Evolutionary conservation across 2,797 vertebrate species (phyloP).

Genomic region (Megalops cyprinoides): DNA sequence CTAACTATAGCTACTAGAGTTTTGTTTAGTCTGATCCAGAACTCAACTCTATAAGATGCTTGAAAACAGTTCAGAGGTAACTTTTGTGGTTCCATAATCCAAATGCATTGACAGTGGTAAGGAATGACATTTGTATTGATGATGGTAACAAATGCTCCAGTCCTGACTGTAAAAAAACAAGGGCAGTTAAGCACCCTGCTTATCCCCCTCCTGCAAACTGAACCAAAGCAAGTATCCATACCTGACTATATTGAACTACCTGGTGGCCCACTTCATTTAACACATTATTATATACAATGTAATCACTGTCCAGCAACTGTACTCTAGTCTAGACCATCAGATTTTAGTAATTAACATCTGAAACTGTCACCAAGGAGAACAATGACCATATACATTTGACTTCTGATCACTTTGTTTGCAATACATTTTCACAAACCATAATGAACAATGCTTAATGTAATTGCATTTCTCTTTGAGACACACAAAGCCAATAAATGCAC

Average conservation of each 20-base stretch:
- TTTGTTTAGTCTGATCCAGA: too few species aligned
- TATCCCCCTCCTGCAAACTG: neutral
- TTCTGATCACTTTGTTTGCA: constrained; percentile 16
- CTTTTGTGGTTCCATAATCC: too few species aligned
- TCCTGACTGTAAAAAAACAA: too few species aligned
- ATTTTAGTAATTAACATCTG: neutral
- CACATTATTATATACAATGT: neutral
- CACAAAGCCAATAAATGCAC: constrained; percentile 19
- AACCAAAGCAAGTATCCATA: neutral
- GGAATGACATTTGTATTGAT: too few species aligned
- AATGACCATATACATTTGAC: constrained; percentile 30
- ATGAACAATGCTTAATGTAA: neutral
- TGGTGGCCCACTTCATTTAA: neutral
- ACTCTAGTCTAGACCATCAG: neutral
- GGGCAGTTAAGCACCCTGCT: too few species aligned
- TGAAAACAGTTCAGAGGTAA: too few species aligned
- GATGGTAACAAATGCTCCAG: too few species aligned
- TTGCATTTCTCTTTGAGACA: constrained; percentile 18
- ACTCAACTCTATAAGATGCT: too few species aligned
- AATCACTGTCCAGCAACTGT: neutral
- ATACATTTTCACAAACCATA: constrained; percentile 9
- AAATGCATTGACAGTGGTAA: too few species aligned
- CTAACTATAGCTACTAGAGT: too few species aligned
- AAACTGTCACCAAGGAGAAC: constrained; percentile 5
- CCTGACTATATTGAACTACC: neutral